phyloP scores from a whole-genome alignment of 2,113 vertebrate genomes.

The Mus musculus region GRCm39 chr3:68275501-68276000 shows the following conservation, averaged over 20 bases:
- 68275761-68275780: too few relatives aligned
- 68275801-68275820: background rate
- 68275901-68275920: background rate
- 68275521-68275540: background rate
- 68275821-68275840: background rate
- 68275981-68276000: background rate
- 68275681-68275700: background rate
- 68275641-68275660: background rate
- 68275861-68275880: too few relatives aligned
- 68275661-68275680: background rate
- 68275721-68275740: background rate
- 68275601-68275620: background rate
- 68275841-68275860: too few relatives aligned
- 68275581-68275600: background rate
- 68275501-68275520: background rate
- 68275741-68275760: background rate
- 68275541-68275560: background rate
- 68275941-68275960: background rate
- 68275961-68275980: background rate
- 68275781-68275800: too few relatives aligned
- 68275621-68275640: background rate
- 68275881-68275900: background rate
- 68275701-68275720: background rate
- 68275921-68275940: background rate
- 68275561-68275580: background rate